phyloP scores from a whole-genome alignment of 2,888 invertebrate species.

The Brachypalpus laphriformis region DNA sequence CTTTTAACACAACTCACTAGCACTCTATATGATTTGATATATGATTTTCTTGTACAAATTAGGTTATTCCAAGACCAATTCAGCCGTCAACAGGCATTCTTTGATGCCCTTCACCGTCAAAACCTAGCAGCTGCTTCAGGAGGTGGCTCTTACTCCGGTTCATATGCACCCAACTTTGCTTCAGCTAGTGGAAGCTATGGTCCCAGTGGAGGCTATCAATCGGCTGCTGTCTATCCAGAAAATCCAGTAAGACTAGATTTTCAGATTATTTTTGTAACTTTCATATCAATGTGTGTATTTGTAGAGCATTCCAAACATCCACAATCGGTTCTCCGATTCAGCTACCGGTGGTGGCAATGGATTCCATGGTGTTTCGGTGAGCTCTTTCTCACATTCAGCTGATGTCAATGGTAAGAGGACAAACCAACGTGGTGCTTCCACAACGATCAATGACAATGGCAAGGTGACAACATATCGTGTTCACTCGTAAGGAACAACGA shows the following conservation, averaged over 20 bases:
- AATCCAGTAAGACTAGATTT: conserved; percentile 84
- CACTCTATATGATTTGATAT: too few relatives aligned
- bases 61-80: conserved; percentile 79
- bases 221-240: conserved; percentile 85
- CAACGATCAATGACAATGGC: conserved; percentile 89
- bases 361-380: conserved; percentile 85
- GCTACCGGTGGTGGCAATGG: conserved; percentile 79
- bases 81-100: conserved; percentile 78
- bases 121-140: conserved; percentile 30
- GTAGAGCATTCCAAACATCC: conserved; percentile 79
- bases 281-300: not conserved
- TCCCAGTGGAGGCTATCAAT: conserved; percentile 84
- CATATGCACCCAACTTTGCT: conserved; percentile 82
- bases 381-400: conserved; percentile 85
- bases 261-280: conserved; percentile 2
- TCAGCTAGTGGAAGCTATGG: conserved; percentile 84
- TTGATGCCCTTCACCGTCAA: conserved; percentile 76
- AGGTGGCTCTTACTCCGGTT: conserved; percentile 70
- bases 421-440: conserved; percentile 85
- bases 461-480: conserved; percentile 85
- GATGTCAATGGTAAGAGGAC: conserved; percentile 85
- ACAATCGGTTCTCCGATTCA: conserved; percentile 77
- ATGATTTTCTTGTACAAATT: not conserved
- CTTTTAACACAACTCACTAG: not conserved
- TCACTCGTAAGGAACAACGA: conserved; percentile 77